phyloP scores from a whole-genome alignment of 2,888 invertebrate genomes.

The Phortica magna region DNA sequence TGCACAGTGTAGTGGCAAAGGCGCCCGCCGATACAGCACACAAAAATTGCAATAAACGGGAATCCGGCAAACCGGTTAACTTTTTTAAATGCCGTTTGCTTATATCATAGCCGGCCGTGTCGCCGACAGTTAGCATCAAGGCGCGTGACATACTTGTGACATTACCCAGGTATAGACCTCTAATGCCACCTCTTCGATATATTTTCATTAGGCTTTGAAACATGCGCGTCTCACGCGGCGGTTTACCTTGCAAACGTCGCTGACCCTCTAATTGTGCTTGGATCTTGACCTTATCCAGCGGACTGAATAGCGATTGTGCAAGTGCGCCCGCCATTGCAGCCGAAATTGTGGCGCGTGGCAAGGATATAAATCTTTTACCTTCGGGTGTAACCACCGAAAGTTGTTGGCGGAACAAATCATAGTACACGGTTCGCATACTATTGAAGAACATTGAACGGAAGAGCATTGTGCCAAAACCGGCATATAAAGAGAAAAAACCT shows the following conservation, averaged over 20 bases:
- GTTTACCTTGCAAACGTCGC: conserved; percentile 39
- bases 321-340: conserved; percentile 51
- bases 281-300: conserved; percentile 55
- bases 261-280: conserved; percentile 56
- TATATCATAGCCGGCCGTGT: conserved; percentile 80
- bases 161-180: conserved; percentile 48
- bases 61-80: conserved; percentile 35
- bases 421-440: conserved; percentile 52
- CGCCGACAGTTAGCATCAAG: conserved; percentile 55
- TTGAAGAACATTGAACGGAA: conserved; percentile 56
- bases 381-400: conserved; percentile 36
- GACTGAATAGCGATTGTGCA: conserved; percentile 54
- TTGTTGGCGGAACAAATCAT: conserved; percentile 52
- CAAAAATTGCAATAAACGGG: conserved; percentile 80
- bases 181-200: conserved; percentile 39
- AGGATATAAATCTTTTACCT: conserved; percentile 21
- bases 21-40: conserved; percentile 87
- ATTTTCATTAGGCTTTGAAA: conserved; percentile 24
- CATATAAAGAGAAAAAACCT: conserved; percentile 42
- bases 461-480: conserved; percentile 56
- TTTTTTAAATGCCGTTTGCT: conserved; percentile 70
- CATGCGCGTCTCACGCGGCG: conserved; percentile 39
- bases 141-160: conserved; percentile 56
- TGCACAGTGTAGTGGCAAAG: conserved; percentile 79
- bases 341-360: conserved; percentile 47